Percentiles rank a stretch among this genome's conserved stretches.
These are phyloP conservation scores for Labeo catla DNA, from an alignment of 2,113 vertebrate species.

Conservation along the genomic window DNA sequence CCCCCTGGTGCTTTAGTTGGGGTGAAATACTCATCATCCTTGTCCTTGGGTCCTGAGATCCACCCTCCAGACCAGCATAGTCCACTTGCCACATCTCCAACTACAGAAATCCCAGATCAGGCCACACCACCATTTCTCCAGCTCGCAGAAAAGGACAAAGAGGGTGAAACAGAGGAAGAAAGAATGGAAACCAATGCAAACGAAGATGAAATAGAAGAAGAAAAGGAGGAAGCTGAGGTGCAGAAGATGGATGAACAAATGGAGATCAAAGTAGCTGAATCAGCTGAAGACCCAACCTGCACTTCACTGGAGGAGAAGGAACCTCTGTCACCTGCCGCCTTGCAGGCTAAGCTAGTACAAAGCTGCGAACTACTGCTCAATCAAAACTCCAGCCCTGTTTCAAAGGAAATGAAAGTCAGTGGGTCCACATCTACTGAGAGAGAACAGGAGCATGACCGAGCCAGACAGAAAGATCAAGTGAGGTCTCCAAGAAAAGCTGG, in stretches of 20 bases:
- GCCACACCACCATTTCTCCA: constrained; percentile 56
- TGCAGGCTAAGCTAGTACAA: constrained; percentile 57
- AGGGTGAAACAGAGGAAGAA: background rate
- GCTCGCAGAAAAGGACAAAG: constrained; percentile 19
- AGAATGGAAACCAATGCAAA: background rate
- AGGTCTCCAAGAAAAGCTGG: constrained; percentile 62
- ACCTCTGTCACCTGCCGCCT: constrained; percentile 35
- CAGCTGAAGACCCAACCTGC: constrained; percentile 53
- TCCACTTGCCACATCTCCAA: constrained; percentile 60
- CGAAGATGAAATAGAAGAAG: constrained; percentile 25
- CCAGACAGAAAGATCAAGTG: constrained; percentile 49
- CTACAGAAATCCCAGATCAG: constrained; percentile 73
- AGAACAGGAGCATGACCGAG: constrained; percentile 60
- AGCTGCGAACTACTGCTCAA: constrained; percentile 74
- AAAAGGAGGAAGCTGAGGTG: constrained; percentile 36
- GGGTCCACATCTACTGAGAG: constrained; percentile 36
- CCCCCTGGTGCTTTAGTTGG: constrained; percentile 58
- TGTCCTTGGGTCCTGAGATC: constrained; percentile 71
- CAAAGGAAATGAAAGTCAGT: constrained; percentile 43
- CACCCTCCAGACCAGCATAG: constrained; percentile 59
- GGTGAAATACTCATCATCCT: constrained; percentile 75
- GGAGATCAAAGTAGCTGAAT: constrained; percentile 30
- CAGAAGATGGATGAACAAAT: constrained; percentile 4
- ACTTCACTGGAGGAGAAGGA: constrained; percentile 49
- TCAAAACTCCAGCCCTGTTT: constrained; percentile 65